Base-by-base conservation (phyloP, 2,797 vertebrate genomes). In the Enteromius radiatus region DNA sequence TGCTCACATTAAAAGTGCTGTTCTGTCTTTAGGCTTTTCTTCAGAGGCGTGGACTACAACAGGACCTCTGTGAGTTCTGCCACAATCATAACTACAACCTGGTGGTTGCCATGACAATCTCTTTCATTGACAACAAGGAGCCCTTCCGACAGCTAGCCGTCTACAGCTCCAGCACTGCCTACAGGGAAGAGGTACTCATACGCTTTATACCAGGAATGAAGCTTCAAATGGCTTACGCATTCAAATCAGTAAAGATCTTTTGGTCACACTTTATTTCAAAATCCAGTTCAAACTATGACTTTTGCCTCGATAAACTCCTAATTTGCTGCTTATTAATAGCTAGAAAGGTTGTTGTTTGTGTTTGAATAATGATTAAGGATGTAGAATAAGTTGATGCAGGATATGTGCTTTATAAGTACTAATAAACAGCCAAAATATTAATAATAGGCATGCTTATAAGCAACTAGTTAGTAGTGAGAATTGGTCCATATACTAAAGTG, bases 41-140 rank as follows among this genome's bases (percentile, higher is more conserved):
- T 64, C 91, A 83, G 80, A 90, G 93, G 47, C 87, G 88, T 0
- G 81, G 84, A n/a, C 31, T 98, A 84, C 92, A 95, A 80, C 88
- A 89, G 81, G 96, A 97, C 43, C 92, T 99, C 76, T 92, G 90
- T 0, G 49, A 86, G 19, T 98, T 97, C 91, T 97, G 96, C 91
- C 93, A 90, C n/a, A 90, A 85, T 75, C 89, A 90, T 19, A 92
- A 91, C 59, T 97, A 92, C 7, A 85, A 93, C 0, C 91, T 92
- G 78, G 76, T 98, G 87, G 90, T 97, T 12, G 86, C 95, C 89
- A 98, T 98, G 98, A 93, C 92, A 0, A 96, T 98, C 86, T 94
- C 92, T 59, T 97, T 95, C 70, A 91, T 83, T 0, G 54, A 94
- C 12, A 83, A 6, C 49, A 89, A 94, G 0, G 93, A 97, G 84